A percentile compares a stretch with the other conserved stretches of the same genome.
Conservation (phyloP, 1,140 invertebrate species). For the Zophobas morio region DNA sequence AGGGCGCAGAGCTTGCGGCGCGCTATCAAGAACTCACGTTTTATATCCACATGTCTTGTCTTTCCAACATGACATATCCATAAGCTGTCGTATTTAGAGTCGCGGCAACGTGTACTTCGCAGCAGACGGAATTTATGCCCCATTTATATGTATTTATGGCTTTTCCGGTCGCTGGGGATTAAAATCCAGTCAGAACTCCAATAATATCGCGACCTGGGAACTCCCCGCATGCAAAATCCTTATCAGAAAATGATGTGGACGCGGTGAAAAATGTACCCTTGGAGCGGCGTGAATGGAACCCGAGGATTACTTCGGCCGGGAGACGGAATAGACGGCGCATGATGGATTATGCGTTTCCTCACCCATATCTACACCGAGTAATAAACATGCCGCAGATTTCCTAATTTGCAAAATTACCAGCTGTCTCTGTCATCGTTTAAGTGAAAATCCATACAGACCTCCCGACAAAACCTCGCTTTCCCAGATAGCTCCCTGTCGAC, state of each 20-base stretch:
- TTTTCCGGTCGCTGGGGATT: slow-evolving; percentile 50
- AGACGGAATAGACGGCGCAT: slow-evolving; percentile 40
- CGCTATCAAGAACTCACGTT: slow-evolving; percentile 48
- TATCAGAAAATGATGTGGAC: slow-evolving; percentile 47
- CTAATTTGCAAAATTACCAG: slow-evolving; percentile 40
- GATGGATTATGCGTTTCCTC: slow-evolving; percentile 36
- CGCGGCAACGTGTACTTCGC: slow-evolving; percentile 40
- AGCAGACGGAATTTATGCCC: slow-evolving; percentile 50
- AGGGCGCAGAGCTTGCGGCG: slow-evolving; percentile 36
- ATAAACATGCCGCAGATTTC: slow-evolving; percentile 37
- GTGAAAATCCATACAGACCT: slow-evolving; percentile 35
- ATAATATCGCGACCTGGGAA: slow-evolving; percentile 44
- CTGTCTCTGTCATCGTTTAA: slow-evolving; percentile 33
- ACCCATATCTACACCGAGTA: slow-evolving; percentile 34
- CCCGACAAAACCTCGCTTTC: slow-evolving; percentile 29
- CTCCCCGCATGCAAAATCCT: slow-evolving; percentile 45
- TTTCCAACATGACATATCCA: slow-evolving; percentile 47
- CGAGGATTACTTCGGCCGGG: slow-evolving; percentile 40
- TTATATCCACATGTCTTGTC: slow-evolving; percentile 46
- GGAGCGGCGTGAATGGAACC: slow-evolving; percentile 36
- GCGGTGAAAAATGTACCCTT: slow-evolving; percentile 45
- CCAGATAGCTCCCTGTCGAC: slow-evolving; percentile 11
- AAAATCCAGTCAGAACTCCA: slow-evolving; percentile 49
- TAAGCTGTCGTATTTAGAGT: slow-evolving; percentile 48
- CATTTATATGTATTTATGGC: slow-evolving; percentile 55